Base-by-base conservation (phyloP, 2,797 vertebrate species). In the Melanotaenia maccullochi region DNA sequence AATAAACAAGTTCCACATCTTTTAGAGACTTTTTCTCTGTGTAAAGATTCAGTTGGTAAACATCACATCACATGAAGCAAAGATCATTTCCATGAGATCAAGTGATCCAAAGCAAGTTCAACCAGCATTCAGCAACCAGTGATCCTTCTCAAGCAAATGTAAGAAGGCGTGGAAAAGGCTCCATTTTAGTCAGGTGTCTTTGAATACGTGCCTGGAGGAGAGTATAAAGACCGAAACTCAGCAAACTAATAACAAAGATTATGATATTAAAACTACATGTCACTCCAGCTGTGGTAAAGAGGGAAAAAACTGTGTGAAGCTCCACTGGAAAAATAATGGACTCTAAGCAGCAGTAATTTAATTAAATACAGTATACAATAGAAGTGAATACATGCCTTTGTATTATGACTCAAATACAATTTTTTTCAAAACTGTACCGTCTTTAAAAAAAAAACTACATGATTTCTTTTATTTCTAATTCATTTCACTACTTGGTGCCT, bases 71-170 rank as follows among this genome's bases (percentile, higher is more conserved):
- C 88, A 90, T 88, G 83, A 88, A 78, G 85, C 87, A 90, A 73
- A 79, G 47, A 81, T 81, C 65, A 79, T 74, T 81, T 84, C 76
- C 86, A 87, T 68, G 55, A 83, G 79, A 85, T 89, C 85, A 91
- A 85, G 93, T 94, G 92, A 92, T 88, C 90, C 93, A 92, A 93
- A 92, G 85, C 90, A 92, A 88, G 86, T 70, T 84, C 87, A 92
- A 93, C 85, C 78, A 92, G 92, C 94, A 95, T 94, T 94, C 94
- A 90, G 87, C 93, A 94, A 93, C 93, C 93, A 94, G 94, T 94
- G 93, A 87, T 91, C 87, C 89, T 74, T 93, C 92, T 93, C 94
- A 95, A 90, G 93, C 94, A 94, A 85, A 87, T 60, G 90, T 93
- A 89, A 93, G 89, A 90, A 92, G 90, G 87, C 76, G 84, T 88